Base-by-base conservation (phyloP, 2,888 invertebrate species). In the Eilema depressum region DNA sequence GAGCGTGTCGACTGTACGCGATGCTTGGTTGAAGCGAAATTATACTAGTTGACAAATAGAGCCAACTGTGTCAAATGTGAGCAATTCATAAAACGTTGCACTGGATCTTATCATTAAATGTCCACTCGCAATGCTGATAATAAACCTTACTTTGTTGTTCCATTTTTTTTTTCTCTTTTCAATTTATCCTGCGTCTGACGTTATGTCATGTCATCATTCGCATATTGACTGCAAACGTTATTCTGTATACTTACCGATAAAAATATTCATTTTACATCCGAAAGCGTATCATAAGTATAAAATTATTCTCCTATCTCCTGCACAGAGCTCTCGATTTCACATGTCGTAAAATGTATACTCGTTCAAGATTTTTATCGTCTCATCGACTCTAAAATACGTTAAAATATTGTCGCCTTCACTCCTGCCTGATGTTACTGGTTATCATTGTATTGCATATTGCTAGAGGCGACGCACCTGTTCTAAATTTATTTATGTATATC, bases 31-130 rank as follows among this genome's bases (percentile, higher is more conserved):
- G 86, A 85, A 85, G 84, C 83, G 80, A 88, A 89, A 89, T 89
- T 89, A 89, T 89, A 89, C 88, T 85, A 88, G 83, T 88, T 88
- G 88, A 90, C 90, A 91, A 91, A 91, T 88, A 89, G 84, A 88
- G 85, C 80, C 83, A 75, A 84, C 81, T 86, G 77, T 70, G 75
- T 78, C 76, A 78, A 80, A 79, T 76, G 77, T 67, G 76, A 86
- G 87, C 87, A 90, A 88, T 90, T 89, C 89, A 85, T 85, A 85
- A 88, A 91, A 90, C 84, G 86, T 85, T 88, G 85, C 84, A 81
- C 87, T 86, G 86, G 87, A 87, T 87, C 86, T 84, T 82, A 77
- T 78, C 85, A 80, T 89, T 90, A 89, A 89, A 89, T 89, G 87
- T 85, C 82, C 84, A 75, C 83, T 81, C 10, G n/a, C 53, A 1